A percentile compares a stretch with the other conserved stretches of the same genome.
Evolutionary conservation across 2,888 invertebrate species (phyloP).

Genomic region (Campopleginae sp.): DNA sequence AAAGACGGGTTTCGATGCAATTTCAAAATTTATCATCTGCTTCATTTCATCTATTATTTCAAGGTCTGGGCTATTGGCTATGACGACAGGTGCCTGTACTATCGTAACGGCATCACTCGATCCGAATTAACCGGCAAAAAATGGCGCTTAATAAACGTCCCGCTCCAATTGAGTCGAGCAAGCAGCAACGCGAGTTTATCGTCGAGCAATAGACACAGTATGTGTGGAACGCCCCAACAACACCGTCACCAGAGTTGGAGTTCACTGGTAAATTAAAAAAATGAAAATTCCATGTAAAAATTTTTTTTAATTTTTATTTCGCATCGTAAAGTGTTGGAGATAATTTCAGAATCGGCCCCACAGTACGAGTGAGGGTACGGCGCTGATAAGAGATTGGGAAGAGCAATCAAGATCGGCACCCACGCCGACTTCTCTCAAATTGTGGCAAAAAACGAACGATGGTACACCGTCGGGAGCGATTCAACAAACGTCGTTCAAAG

Average conservation of each 20-base stretch:
- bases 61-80: slow-evolving; percentile 93
- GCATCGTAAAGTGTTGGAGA: not conserved
- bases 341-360: slow-evolving; percentile 84
- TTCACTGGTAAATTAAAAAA: slow-evolving; percentile 84
- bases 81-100: slow-evolving; percentile 92
- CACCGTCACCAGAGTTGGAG: slow-evolving; percentile 90
- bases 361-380: slow-evolving; percentile 86
- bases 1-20: slow-evolving; percentile 41
- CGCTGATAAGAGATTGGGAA: slow-evolving; percentile 88
- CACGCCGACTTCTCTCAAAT: slow-evolving; percentile 88
- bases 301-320: not conserved
- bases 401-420: slow-evolving; percentile 91
- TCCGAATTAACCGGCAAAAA: slow-evolving; percentile 94
- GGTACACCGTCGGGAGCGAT: slow-evolving; percentile 62
- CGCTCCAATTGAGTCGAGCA: slow-evolving; percentile 92
- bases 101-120: slow-evolving; percentile 90
- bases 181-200: slow-evolving; percentile 92
- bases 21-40: not conserved
- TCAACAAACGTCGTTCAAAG: slow-evolving; percentile 79
- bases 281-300: not conserved
- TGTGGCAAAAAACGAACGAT: slow-evolving; percentile 80
- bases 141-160: slow-evolving; percentile 92
- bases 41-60: slow-evolving; percentile 3
- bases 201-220: slow-evolving; percentile 80
- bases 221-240: slow-evolving; percentile 82